phyloP scores from a whole-genome alignment of 2,113 vertebrate species.

The Dipodomys stephensi region DNA sequence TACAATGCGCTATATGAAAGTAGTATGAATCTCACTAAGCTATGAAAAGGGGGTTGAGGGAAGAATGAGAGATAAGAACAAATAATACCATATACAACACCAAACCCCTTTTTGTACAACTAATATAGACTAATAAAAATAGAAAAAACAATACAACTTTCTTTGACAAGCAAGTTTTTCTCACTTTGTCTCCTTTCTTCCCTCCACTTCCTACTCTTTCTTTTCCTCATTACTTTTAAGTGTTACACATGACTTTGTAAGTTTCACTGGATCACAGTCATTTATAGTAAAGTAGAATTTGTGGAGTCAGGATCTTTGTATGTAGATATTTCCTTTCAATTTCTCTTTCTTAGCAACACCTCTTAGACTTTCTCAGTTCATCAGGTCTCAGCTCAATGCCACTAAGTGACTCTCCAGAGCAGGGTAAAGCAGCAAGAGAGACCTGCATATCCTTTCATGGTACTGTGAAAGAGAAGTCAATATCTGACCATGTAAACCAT shows the following conservation, averaged over 20 bases:
- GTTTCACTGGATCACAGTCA: neutral
- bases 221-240: neutral
- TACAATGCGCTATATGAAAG: no score
- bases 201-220: neutral
- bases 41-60: no score
- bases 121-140: no score
- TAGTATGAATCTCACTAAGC: no score
- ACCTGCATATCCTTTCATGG: no score
- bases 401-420: neutral
- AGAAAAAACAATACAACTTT: no score
- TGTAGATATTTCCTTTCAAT: neutral
- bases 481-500: neutral
- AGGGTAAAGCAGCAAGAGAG: neutral
- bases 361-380: neutral
- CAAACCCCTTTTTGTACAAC: no score
- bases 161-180: no score
- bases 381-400: neutral
- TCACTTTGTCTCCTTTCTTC: neutral
- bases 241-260: neutral
- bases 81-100: no score
- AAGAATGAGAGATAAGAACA: no score
- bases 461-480: neutral
- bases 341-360: neutral
- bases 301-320: neutral
- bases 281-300: neutral